Conservation (phyloP, 2,113 vertebrate species). For the Callocephalon fimbriatum region DNA sequence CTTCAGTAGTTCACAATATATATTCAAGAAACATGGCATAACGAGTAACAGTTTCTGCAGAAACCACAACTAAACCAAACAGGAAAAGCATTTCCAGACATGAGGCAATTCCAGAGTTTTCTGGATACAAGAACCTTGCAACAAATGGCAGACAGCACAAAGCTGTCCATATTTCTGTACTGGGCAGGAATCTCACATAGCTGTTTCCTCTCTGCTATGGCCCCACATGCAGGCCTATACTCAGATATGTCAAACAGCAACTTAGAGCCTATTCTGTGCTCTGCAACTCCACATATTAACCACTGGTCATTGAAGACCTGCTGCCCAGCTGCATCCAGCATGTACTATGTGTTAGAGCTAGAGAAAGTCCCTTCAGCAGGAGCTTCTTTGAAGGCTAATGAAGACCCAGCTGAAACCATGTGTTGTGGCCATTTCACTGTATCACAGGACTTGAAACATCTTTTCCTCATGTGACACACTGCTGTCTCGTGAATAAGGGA, state of each 20-base stretch:
- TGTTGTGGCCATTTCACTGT: background rate
- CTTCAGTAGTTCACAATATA: background rate
- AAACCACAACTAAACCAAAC: background rate
- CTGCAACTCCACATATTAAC: fast-evolving
- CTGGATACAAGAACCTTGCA: background rate
- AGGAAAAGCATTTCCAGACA: background rate
- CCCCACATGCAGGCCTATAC: background rate
- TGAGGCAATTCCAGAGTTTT: background rate
- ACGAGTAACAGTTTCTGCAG: background rate
- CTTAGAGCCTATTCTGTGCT: background rate
- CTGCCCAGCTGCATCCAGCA: background rate
- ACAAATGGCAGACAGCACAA: background rate
- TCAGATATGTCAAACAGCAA: fast-evolving
- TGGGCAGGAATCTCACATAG: background rate
- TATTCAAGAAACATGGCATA: background rate
- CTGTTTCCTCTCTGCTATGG: fast-evolving
- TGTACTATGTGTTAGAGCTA: fast-evolving
- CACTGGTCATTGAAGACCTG: background rate
- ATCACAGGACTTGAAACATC: no score
- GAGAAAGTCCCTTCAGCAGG: background rate
- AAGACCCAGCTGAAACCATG: background rate
- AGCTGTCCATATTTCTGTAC: background rate
- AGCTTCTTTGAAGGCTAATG: fast-evolving
- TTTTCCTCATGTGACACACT: background rate
- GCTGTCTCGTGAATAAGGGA: background rate